Percentiles rank a stretch among this genome's conserved stretches.
Evolutionary conservation across 2,113 vertebrate species (phyloP).

Genomic region (Girardinichthys multiradiatus): DNA sequence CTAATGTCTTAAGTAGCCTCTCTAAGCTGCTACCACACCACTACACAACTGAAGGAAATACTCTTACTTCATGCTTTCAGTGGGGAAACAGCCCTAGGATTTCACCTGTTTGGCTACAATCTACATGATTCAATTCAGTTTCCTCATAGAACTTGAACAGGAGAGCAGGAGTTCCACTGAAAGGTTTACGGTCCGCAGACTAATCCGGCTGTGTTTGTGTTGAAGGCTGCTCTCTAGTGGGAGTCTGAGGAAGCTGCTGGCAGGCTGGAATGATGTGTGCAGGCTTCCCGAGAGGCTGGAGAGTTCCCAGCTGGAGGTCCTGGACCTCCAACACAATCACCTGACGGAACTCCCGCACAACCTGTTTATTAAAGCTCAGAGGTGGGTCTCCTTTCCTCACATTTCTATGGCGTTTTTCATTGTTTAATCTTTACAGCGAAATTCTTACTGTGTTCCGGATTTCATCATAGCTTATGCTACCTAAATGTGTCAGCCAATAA

Average conservation of each 20-base stretch:
- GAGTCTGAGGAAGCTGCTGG: slow-evolving; percentile 90
- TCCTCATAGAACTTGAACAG: too few species aligned
- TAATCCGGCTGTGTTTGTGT: slow-evolving; percentile 27
- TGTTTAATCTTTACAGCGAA: neutral
- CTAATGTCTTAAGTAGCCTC: neutral
- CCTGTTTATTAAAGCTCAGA: slow-evolving; percentile 91
- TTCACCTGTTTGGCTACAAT: neutral
- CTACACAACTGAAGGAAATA: neutral
- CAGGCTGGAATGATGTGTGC: slow-evolving; percentile 87
- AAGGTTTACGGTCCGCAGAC: slow-evolving; percentile 5
- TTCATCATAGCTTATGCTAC: slow-evolving; percentile 85
- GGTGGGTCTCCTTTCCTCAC: slow-evolving; percentile 70
- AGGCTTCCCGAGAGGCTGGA: slow-evolving; percentile 88
- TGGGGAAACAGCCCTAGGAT: neutral
- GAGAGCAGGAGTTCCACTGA: slow-evolving; percentile 10
- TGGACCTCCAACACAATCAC: slow-evolving; percentile 95
- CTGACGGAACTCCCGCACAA: slow-evolving; percentile 89
- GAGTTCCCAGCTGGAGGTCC: slow-evolving; percentile 86
- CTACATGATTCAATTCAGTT: neutral
- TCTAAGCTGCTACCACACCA: neutral
- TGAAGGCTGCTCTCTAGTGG: slow-evolving; percentile 87
- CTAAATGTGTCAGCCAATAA: slow-evolving; percentile 96
- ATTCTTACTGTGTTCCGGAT: neutral
- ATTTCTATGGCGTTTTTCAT: neutral
- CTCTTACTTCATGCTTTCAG: neutral